Percentiles rank a stretch among this genome's conserved stretches.
phyloP scores from a whole-genome alignment of 2,888 invertebrate species.

The Altica lythri region DNA sequence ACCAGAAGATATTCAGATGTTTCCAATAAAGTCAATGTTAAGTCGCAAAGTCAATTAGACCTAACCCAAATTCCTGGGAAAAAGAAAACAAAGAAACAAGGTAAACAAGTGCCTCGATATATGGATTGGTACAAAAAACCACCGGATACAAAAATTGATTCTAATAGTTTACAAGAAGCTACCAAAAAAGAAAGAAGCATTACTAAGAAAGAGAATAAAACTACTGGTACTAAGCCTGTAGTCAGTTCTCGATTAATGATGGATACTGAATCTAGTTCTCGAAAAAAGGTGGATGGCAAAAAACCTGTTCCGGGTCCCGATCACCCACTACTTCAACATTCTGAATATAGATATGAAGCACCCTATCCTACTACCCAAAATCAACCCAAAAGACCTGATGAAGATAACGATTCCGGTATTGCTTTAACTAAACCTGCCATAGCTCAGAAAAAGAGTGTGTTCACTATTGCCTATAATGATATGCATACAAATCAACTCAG shows the following conservation, averaged over 20 bases:
- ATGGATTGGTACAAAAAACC: conserved; percentile 75
- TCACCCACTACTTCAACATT: conserved; percentile 77
- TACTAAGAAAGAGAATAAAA: conserved; percentile 54
- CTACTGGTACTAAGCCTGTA: conserved; percentile 33
- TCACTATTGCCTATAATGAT: conserved; percentile 90
- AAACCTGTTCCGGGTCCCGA: conserved; percentile 47
- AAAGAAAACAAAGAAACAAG: conserved; percentile 41
- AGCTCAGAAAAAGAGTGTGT: conserved; percentile 89
- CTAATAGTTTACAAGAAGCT: conserved; percentile 21
- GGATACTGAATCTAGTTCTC: conserved; percentile 46
- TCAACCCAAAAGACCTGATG: conserved; percentile 58
- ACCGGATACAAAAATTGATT: conserved; percentile 40
- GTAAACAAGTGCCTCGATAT: conserved; percentile 67
- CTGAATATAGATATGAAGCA: conserved; percentile 75
- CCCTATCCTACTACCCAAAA: conserved; percentile 44
- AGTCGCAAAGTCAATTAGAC: conserved; percentile 57
- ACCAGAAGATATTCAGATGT: conserved; percentile 27
- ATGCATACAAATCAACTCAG: conserved; percentile 83
- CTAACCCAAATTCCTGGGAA: conserved; percentile 39
- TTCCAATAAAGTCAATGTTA: conserved; percentile 16
- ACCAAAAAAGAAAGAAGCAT: conserved; percentile 49
- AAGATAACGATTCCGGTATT: conserved; percentile 78
- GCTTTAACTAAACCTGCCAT: conserved; percentile 74
- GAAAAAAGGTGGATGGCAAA: conserved; percentile 42
- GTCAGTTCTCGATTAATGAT: conserved; percentile 41